Evolutionary conservation across 2,797 vertebrate genomes (phyloP).

Genomic region (Acipenser transmontanus): DNA sequence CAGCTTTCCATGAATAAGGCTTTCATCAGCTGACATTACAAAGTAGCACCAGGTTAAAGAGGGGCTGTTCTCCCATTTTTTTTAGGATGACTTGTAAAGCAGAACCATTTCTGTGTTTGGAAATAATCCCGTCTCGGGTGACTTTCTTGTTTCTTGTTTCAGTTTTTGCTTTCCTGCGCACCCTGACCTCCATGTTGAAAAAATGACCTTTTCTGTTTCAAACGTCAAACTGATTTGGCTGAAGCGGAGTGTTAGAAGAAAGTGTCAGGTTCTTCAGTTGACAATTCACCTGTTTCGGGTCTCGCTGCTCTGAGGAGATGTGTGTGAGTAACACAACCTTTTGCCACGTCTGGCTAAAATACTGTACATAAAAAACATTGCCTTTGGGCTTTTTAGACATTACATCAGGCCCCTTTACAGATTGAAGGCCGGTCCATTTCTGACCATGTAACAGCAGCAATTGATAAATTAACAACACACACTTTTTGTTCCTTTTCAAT

Average conservation of each 20-base stretch:
- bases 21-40: slow-evolving; percentile 67
- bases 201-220: too few species aligned
- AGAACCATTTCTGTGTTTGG: slow-evolving; percentile 33
- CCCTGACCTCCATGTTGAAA: too few species aligned
- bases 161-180: too few species aligned
- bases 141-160: too few species aligned
- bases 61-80: slow-evolving; percentile 37
- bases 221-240: too few species aligned
- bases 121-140: slow-evolving; percentile 25
- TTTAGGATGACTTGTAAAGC: slow-evolving; percentile 35
- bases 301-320: too few species aligned
- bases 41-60: slow-evolving; percentile 48
- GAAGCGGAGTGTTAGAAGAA: too few species aligned
- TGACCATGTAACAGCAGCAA: not conserved
- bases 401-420: not conserved
- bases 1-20: slow-evolving; percentile 58
- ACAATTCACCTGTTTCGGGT: too few species aligned
- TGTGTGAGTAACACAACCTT: too few species aligned
- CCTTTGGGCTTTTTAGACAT: not conserved
- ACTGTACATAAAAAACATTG: too few species aligned
- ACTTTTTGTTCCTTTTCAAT: not conserved
- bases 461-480: not conserved
- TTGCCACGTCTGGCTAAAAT: too few species aligned
- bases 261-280: too few species aligned
- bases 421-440: not conserved